These are phyloP conservation scores for Notocelia uddmanniana DNA, from an alignment of 2,888 invertebrate species.

Conservation along the genomic window DNA sequence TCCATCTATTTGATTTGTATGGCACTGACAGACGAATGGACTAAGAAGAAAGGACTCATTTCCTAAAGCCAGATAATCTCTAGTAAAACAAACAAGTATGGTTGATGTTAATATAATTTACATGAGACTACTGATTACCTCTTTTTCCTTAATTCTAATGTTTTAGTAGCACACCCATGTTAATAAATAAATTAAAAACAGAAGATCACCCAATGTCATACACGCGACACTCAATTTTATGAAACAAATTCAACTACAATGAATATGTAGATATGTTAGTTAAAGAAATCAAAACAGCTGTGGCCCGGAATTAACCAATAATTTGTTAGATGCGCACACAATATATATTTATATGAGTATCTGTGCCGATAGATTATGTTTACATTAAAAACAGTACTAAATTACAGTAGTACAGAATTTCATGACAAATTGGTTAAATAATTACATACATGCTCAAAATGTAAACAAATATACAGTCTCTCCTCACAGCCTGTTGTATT, in stretches of 20 bases:
- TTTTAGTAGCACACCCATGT: constrained; percentile 72
- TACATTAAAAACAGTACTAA: constrained; percentile 11
- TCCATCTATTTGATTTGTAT: constrained; percentile 31
- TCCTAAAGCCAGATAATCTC: background rate
- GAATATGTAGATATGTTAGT: constrained; percentile 23
- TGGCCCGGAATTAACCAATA: constrained; percentile 20
- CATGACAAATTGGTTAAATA: constrained; percentile 46
- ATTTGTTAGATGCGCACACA: constrained; percentile 56
- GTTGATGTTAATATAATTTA: background rate
- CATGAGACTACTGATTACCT: background rate
- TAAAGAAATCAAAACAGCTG: constrained; percentile 8
- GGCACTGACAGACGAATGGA: constrained; percentile 24
- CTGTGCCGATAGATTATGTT: constrained; percentile 28
- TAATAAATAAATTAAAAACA: constrained; percentile 51
- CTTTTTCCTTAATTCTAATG: constrained; percentile 20
- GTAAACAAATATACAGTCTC: constrained; percentile 20
- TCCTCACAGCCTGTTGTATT: constrained; percentile 51
- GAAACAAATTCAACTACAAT: constrained; percentile 9
- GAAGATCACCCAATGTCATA: constrained; percentile 18
- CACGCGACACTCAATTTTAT: constrained; percentile 10
- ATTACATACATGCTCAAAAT: constrained; percentile 10
- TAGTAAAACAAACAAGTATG: background rate
- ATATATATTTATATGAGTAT: constrained; percentile 40
- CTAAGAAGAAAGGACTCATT: constrained; percentile 1
- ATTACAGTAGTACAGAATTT: background rate